Evolutionary conservation across 2,888 invertebrate species (phyloP).

Genomic region (Polymixis flavicincta): DNA sequence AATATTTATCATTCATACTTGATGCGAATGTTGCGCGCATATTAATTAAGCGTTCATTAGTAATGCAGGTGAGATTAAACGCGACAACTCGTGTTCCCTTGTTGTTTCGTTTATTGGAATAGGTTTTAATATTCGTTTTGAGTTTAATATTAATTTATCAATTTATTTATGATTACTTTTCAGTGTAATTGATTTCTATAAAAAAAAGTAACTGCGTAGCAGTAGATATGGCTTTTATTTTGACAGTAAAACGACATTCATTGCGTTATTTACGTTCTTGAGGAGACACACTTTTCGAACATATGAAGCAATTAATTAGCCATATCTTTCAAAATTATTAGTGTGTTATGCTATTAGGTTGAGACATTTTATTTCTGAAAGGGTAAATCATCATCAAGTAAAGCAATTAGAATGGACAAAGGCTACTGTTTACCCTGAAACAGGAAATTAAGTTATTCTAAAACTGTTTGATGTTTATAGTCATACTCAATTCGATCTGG

Average conservation of each 20-base stretch:
- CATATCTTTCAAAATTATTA: too few species aligned
- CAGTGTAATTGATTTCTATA: neutral
- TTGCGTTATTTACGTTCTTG: too few species aligned
- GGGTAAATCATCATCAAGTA: too few species aligned
- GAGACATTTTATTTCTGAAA: neutral
- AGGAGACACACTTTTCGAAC: too few species aligned
- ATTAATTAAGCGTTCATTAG: slow-evolving; percentile 64
- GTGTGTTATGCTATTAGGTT: too few species aligned
- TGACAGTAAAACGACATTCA: too few species aligned
- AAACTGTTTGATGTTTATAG: neutral
- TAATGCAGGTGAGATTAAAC: slow-evolving; percentile 59
- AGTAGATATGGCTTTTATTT: too few species aligned
- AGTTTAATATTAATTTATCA: neutral
- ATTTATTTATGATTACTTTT: neutral
- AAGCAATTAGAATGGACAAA: neutral
- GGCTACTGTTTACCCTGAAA: neutral
- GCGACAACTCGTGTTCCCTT: slow-evolving; percentile 33
- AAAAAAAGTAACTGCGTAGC: neutral
- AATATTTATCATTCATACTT: slow-evolving; percentile 65
- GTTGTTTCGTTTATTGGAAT: slow-evolving; percentile 45
- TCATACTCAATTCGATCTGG: neutral
- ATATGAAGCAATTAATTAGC: too few species aligned
- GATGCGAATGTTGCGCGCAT: slow-evolving; percentile 62
- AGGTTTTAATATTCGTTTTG: slow-evolving; percentile 25
- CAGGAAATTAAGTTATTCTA: neutral